phyloP scores from a whole-genome alignment of 2,113 vertebrate genomes.

The Neodontobutis hainanensis region DNA sequence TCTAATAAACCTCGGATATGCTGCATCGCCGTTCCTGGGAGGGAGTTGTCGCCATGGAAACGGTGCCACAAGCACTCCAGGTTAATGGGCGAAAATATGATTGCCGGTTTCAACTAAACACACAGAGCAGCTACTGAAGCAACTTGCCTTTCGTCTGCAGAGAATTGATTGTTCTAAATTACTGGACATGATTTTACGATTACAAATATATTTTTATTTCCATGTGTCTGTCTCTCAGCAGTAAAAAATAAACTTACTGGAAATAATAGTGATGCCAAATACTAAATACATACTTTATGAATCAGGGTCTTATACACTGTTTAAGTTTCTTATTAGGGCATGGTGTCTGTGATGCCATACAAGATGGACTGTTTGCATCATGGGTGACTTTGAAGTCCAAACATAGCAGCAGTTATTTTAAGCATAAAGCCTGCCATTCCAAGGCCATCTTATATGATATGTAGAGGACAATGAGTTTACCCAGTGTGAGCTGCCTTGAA shows the following conservation, averaged over 20 bases:
- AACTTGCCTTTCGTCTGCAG: conserved; percentile 20
- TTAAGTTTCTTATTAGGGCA: too few species aligned
- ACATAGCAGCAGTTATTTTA: not conserved
- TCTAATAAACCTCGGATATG: conserved; percentile 72
- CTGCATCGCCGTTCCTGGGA: conserved; percentile 66
- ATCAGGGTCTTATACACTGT: too few species aligned
- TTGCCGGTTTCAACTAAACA: conserved; percentile 42
- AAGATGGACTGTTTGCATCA: not conserved
- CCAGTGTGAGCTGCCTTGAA: not conserved
- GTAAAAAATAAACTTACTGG: too few species aligned
- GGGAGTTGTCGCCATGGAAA: conserved; percentile 68
- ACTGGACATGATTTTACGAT: not conserved
- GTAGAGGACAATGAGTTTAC: not conserved
- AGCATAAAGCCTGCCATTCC: not conserved
- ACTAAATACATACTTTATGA: too few species aligned
- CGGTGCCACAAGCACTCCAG: conserved; percentile 65
- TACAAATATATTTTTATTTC: not conserved
- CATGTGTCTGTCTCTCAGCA: not conserved
- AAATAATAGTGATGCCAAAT: too few species aligned
- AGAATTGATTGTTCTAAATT: too few species aligned
- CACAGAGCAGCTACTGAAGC: conserved; percentile 30
- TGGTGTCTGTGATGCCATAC: not conserved
- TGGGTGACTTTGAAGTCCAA: not conserved
- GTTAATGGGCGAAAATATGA: conserved; percentile 71
- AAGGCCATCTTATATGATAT: not conserved